A percentile compares a stretch with the other conserved stretches of the same genome.
These are phyloP conservation scores for Clarias fuscus DNA, from an alignment of 2,797 vertebrate genomes.

Conservation along the genomic window DNA sequence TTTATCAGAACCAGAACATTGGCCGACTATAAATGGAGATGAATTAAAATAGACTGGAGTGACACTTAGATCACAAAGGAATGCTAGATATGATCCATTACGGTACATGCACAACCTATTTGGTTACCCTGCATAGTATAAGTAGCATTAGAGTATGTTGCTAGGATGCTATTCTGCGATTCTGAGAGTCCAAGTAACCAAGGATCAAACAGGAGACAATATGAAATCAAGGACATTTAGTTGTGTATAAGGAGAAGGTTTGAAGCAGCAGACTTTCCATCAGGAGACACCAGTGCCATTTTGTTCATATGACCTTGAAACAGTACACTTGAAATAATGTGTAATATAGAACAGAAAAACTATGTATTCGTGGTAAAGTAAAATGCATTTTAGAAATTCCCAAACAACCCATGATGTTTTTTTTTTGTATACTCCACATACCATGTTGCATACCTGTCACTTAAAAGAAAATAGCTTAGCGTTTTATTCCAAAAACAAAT, in stretches of 20 bases:
- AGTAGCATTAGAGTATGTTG: no score
- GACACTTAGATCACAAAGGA: slow-evolving; percentile 31
- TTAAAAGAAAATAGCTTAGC: not conserved
- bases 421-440: not conserved
- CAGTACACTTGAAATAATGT: not conserved
- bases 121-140: not conserved
- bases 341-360: not conserved
- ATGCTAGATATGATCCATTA: slow-evolving; percentile 25
- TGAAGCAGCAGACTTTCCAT: not conserved
- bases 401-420: not conserved
- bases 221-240: not conserved
- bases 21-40: slow-evolving; percentile 59
- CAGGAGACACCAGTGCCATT: not conserved
- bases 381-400: not conserved
- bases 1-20: slow-evolving; percentile 40
- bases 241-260: not conserved
- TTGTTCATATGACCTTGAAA: slow-evolving; percentile 1
- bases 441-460: not conserved
- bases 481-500: not conserved
- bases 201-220: not conserved
- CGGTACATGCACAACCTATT: not conserved
- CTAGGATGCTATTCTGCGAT: no score
- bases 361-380: not conserved
- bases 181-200: not conserved
- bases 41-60: slow-evolving; percentile 52